phyloP scores from a whole-genome alignment of 1,140 invertebrate species.

The Trichomalopsis sarcophagae region DNA sequence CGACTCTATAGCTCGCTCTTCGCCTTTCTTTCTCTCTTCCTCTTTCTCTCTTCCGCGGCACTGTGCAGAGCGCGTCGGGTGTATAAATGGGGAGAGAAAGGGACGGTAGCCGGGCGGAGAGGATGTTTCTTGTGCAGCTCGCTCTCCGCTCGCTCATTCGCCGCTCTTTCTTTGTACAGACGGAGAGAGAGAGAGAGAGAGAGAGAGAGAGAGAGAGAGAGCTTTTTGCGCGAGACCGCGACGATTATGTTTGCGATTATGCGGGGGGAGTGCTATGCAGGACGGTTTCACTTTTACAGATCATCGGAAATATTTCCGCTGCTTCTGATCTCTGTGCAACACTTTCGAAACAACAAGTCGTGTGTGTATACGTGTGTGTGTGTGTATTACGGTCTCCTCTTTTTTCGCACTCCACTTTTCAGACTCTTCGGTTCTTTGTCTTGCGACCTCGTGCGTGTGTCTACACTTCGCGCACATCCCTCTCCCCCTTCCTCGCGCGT shows the following conservation, averaged over 20 bases:
- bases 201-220: background rate
- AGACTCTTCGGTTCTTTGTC: conserved; percentile 46
- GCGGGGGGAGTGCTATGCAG: too few relatives aligned
- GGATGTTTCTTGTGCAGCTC: background rate
- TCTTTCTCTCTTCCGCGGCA: background rate
- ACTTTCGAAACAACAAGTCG: background rate
- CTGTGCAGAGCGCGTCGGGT: background rate
- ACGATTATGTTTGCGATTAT: background rate
- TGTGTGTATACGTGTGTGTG: background rate
- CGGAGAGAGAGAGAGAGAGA: too few relatives aligned
- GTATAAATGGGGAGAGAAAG: background rate
- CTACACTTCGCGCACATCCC: background rate
- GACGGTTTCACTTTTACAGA: too few relatives aligned
- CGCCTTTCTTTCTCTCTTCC: conserved; percentile 28
- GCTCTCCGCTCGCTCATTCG: background rate
- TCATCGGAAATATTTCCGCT: conserved; percentile 26
- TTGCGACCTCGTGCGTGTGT: background rate
- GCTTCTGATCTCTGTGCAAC: background rate
- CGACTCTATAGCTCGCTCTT: conserved; percentile 34
- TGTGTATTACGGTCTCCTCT: conserved; percentile 1
- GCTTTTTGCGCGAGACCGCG: conserved; percentile 9
- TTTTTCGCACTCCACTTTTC: conserved; percentile 40
- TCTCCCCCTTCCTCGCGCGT: background rate
- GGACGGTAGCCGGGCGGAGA: background rate
- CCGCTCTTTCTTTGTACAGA: background rate